Percentiles rank a stretch among this genome's conserved stretches.
phyloP scores from a whole-genome alignment of 2,113 vertebrate genomes.

The Entelurus aequoreus region DNA sequence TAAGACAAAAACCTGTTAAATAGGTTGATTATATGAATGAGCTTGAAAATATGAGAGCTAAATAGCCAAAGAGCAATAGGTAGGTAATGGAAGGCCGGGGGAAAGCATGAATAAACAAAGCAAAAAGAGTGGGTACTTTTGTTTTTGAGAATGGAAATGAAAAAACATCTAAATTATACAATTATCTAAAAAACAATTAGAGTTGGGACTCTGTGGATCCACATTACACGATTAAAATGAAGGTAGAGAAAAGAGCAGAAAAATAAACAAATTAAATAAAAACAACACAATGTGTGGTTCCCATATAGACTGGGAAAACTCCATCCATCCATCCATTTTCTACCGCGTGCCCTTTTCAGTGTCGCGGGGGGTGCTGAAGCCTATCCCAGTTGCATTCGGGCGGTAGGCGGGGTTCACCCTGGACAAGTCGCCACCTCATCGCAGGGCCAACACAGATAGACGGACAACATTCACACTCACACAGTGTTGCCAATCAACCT shows the following conservation, averaged over 20 bases:
- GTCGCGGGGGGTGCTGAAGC: no score
- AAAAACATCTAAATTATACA: constrained; percentile 54
- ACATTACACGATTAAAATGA: constrained; percentile 11
- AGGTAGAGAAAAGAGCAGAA: constrained; percentile 9
- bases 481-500: no score
- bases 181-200: constrained; percentile 48
- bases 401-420: no score
- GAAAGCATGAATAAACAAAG: constrained; percentile 16
- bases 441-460: no score
- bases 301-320: constrained; percentile 28
- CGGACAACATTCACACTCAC: no score
- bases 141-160: constrained; percentile 46
- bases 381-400: no score
- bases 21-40: constrained; percentile 51
- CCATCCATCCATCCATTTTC: no score
- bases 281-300: constrained; percentile 24
- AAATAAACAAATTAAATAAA: constrained; percentile 25
- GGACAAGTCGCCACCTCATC: no score
- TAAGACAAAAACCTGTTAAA: constrained; percentile 47
- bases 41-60: constrained; percentile 28
- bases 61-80: constrained; percentile 2
- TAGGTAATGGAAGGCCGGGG: constrained; percentile 24
- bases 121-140: constrained; percentile 24
- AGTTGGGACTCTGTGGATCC: constrained; percentile 27
- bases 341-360: no score